These are phyloP conservation scores for Drosophila affinis DNA, from an alignment of 2,888 invertebrate species.

Conservation along the genomic window DNA sequence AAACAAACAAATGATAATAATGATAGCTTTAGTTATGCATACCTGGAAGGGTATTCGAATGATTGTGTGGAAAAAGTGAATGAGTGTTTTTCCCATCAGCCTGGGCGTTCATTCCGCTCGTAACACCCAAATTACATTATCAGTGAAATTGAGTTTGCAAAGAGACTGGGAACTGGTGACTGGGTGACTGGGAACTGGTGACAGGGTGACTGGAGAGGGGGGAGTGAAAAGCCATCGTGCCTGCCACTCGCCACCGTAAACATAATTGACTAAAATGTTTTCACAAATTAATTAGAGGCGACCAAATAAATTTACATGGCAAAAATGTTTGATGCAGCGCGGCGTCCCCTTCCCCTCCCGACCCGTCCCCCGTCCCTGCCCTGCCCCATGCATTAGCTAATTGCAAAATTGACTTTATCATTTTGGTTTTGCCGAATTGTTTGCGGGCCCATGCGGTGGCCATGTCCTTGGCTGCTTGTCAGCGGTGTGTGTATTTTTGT, in stretches of 20 bases:
- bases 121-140: constrained; percentile 21
- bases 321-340: constrained; percentile 39
- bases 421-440: constrained; percentile 40
- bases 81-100: too few species aligned
- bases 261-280: constrained; percentile 28
- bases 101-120: background rate
- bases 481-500: background rate
- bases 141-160: constrained; percentile 20
- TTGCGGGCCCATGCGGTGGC: constrained; percentile 7
- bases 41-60: background rate
- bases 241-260: constrained; percentile 11
- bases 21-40: too few species aligned
- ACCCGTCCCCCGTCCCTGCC: background rate
- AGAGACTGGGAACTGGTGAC: constrained; percentile 1
- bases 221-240: background rate
- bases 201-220: background rate
- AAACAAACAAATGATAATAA: too few species aligned
- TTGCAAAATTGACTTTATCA: constrained; percentile 69
- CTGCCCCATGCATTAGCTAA: constrained; percentile 63
- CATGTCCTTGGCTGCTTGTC: constrained; percentile 16
- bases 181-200: background rate
- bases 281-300: constrained; percentile 32
- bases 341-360: too few species aligned
- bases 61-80: background rate
- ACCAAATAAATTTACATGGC: constrained; percentile 55